Base-by-base conservation (phyloP, 2,113 vertebrate species). In the Scytalopus superciliaris region DNA sequence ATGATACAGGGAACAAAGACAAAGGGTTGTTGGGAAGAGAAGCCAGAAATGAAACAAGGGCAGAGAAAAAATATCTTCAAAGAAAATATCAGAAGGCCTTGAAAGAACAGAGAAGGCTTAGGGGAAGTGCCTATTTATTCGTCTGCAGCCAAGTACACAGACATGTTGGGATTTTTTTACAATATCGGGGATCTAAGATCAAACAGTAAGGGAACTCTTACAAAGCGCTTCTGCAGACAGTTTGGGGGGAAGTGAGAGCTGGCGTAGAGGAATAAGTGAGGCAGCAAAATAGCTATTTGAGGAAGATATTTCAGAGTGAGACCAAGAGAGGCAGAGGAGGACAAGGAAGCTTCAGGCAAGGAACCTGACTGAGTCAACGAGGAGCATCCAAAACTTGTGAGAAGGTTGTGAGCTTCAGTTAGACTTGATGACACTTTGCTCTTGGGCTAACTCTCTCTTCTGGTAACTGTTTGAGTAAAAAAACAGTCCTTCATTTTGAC, bases 1-100 rank as follows among this genome's bases (percentile, higher is more conserved):
- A 87, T 56, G 44, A 25, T 81, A 23, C 31, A 90, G 75, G 19
- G 60, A 96, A 75, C 73, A 78, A 57, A 95, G 84, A 83, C 82
- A 94, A 97, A 86, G 30, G 73, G 9, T 17, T 90, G 52, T 66
- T 80, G 53, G 73, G 75, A 82, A 89, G 53, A 94, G 31, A 42
- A 78, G 49, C 50, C 73, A 94, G 76, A 92, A 93, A 82, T 45
- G 66, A 94, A 92, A 92, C 3, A 39, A 78, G 14, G 24, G 30
- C 35, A 86, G 47, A 88, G 87, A 92, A 68, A 93, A 95, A 88
- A 78, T 68, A 88, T 87, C 76, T 94, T 96, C 86, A 93, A 92
- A 96, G 76, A 82, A 87, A 92, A 86, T 90, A 81, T 75, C 83
- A 89, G 76, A 89, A 84, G 60, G 24, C 37, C 68, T 94, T 92